Evolutionary conservation across 1,140 invertebrate genomes (phyloP), one percentile per base, ranked within the genome.

Genomic region (Rhizoglyphus robini): DNA sequence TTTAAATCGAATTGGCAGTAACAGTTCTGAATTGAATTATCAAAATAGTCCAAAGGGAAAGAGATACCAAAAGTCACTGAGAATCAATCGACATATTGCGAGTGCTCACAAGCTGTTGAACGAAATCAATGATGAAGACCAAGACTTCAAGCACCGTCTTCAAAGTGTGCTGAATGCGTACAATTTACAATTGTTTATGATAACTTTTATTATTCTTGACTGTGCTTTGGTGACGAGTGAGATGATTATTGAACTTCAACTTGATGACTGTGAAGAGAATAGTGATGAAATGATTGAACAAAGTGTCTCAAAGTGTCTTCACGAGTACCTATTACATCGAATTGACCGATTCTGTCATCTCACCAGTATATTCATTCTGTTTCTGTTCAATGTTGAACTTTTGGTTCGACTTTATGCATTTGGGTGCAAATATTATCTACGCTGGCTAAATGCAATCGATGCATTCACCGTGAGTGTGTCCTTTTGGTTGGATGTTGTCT

Each of bases 141-240:
- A n/a, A 1, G 29, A n/a, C 25, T 58, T 58, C 25, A 58, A 58
- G 54, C 3, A 13, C 29, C 15, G 25, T n/a, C 25, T 58, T 3
- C 27, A 23, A 18, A 18, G 15, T 18, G 54, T 58, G n/a, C 18
- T 58, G 27, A 30, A 29, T 34, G n/a, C 54, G 18, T 58, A 58
- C 25, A 58, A 58, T 34, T 58, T 58, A n/a, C 54, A 58, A 32
- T 18, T 58, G 15, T 29, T 58, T 18, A 58, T 58, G 54, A 27
- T 58, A n/a, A 27, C 29, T n/a, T 34, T 58, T n/a, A 32, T 58
- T 11, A 58, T 58, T 58, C 25, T 58, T 13, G 54, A 58, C 25
- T 58, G 54, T 58, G 31, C 29, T 23, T 23, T 58, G 54, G 54
- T 58, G 29, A n/a, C 29, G 54, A 27, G 54, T 34, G 54, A 58